These are phyloP conservation scores for Dicyrtomina minuta DNA, from an alignment of 2,888 invertebrate genomes.

Conservation along the genomic window DNA sequence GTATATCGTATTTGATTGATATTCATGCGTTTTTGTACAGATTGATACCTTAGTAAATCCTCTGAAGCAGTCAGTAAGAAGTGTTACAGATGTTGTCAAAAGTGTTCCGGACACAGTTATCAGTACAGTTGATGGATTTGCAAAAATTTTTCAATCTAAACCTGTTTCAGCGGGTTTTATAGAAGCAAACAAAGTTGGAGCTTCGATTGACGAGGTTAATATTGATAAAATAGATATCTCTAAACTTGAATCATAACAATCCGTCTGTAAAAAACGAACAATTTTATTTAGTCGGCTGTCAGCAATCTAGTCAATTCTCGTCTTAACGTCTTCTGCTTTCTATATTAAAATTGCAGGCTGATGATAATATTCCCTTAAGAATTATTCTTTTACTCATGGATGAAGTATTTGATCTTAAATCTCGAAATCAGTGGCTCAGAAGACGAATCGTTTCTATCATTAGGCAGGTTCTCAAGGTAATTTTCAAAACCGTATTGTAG, in stretches of 20 bases:
- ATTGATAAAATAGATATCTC: background rate
- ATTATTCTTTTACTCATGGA: slow-evolving; percentile 78
- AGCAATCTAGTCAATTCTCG: too few species aligned
- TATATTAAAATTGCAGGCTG: slow-evolving; percentile 57
- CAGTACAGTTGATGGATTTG: slow-evolving; percentile 78
- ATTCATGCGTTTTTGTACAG: too few species aligned
- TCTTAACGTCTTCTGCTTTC: too few species aligned
- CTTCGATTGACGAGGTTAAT: slow-evolving; percentile 63
- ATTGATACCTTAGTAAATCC: slow-evolving; percentile 76
- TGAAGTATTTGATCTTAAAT: slow-evolving; percentile 80
- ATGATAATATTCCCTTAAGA: slow-evolving; percentile 76
- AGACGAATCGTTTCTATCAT: slow-evolving; percentile 73
- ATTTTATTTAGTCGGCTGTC: too few species aligned
- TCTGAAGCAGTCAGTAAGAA: slow-evolving; percentile 77
- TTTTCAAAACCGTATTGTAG: slow-evolving; percentile 60
- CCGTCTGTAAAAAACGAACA: too few species aligned
- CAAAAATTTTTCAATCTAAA: slow-evolving; percentile 70
- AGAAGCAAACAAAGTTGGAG: slow-evolving; percentile 61
- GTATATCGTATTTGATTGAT: too few species aligned
- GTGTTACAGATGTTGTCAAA: slow-evolving; percentile 71
- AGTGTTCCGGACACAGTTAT: slow-evolving; percentile 83
- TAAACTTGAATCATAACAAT: too few species aligned
- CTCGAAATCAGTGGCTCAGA: slow-evolving; percentile 78
- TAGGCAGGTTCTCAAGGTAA: slow-evolving; percentile 69
- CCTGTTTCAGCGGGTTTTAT: slow-evolving; percentile 57